Base-by-base conservation (phyloP, 1,140 invertebrate species). In the Diuraphis noxia region DNA sequence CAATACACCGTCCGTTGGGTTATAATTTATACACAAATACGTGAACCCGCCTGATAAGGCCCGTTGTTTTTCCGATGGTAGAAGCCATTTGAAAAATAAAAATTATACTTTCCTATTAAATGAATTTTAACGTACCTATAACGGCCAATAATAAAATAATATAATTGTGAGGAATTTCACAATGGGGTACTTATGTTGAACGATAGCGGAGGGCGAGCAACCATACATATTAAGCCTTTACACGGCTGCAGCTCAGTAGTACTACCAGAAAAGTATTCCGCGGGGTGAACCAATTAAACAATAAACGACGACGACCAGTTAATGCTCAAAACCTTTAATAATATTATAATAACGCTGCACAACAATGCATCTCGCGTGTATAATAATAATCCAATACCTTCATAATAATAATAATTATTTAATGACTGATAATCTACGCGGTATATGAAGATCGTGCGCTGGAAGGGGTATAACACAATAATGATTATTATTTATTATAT, bases 261-360 rank as follows among this genome's bases (percentile, higher is more conserved):
- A 21, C 46, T 19, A 21, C 46, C 23, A 49, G 46, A 63, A 36
- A 38, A 36, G 40, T 89, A 46, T 43, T 56, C 86, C 52, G 23
- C n/a, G 38, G 52, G 6, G 84, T 40, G 34, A 79, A 79, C 88
- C 88, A 34, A 90, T 90, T 90, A 90, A 90, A 90, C 88, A 77
- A 79, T 90, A 90, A 79, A 90, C 88, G 88, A 90, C 88, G 41
- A 77, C 88, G 88, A n/a, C 41, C 25, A 79, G n/a, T 90, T 79
- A 79, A 46, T 79, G n/a, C 56, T 30, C 56, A n/a, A n/a, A 7
- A 43, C 25, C 23, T 30, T 7, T 41, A 49, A 86, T 49, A 82
- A 82, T 82, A 82, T 41, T 43, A 82, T 82, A 82, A 40, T 41
- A 41, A 41, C 10, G 36, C 23, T 17, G 30, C 40, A 88, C 52